Base-by-base conservation (phyloP, 2,113 vertebrate genomes). In the Craseonycteris thonglongyai region DNA sequence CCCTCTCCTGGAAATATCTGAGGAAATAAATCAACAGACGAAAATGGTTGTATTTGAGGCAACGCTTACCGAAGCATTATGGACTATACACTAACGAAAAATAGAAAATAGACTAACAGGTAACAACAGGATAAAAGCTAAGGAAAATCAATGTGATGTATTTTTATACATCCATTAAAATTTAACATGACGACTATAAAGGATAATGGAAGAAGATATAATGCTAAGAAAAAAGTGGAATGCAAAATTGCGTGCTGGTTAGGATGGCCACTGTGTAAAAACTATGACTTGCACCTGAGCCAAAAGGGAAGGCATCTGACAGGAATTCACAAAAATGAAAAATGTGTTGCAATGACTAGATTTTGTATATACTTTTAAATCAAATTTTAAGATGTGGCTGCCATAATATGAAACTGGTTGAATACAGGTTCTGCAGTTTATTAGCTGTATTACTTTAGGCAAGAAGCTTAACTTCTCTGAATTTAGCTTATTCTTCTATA, bases 81-180 rank as follows among this genome's bases (percentile, higher is more conserved):
- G 56, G 1, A 26, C 47, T 78, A 54, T 21, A 35, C 21, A 75
- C 84, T 65, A 79, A 87, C 47, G 75, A 88, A 35, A 87, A 92
- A 47, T 54, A 89, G 76, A 79, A 95, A 92, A 83, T 1, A 84
- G 68, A 83, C 26, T 9, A 66, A 90, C 63, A 76, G 9, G 15
- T 33, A 66, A 61, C 47, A 90, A 78, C 42, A 94, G 14, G 91
- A 90, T 84, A 90, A 88, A 93, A 95, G 95, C 88, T 80, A 76
- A 81, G 61, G 47, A 45, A 97, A 95, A 92, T 95, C 81, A 81
- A 92, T 88, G 2, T 88, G 24, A 91, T 81, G 81, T 66, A 66
- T 80, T 92, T 95, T 66, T 88, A 95, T n/a, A 87, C 35, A 93
- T 63, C 80, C 90, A 96, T 96, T 96, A 95, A 91, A 96, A 93